Conservation (phyloP, 37 sponge, comb jelly and placozoan species). For the Chondrilla cf. caribensis region DNA sequence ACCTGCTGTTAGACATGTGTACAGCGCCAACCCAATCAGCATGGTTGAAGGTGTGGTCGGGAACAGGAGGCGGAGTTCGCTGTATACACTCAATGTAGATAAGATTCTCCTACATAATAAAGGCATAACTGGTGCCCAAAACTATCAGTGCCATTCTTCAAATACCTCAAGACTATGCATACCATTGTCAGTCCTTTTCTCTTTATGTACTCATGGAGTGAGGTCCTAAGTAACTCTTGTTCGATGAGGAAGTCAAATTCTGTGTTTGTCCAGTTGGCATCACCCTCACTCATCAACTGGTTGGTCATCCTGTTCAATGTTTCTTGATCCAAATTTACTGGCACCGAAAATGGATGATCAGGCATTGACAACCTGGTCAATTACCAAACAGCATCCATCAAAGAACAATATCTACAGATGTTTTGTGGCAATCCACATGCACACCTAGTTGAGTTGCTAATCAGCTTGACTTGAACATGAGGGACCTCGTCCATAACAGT, state of each 20-base stretch:
- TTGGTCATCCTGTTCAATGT: constrained; percentile 49
- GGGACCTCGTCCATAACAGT: constrained; percentile 2
- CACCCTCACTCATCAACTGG: constrained; percentile 31
- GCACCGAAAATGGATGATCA: constrained; percentile 69
- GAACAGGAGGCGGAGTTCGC: constrained; percentile 62
- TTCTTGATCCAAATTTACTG: constrained; percentile 25
- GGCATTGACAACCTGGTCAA: constrained; percentile 42
- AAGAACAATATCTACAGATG: too few species aligned
- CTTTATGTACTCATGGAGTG: constrained; percentile 38
- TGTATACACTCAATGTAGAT: constrained; percentile 61
- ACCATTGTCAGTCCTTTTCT: constrained; percentile 29
- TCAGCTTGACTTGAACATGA: constrained; percentile 48
- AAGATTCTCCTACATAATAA: constrained; percentile 55
- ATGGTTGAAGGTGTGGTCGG: constrained; percentile 44
- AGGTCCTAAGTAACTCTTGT: constrained; percentile 41
- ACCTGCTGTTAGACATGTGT: constrained; percentile 54
- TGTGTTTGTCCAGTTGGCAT: neutral
- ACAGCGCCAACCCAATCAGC: constrained; percentile 81
- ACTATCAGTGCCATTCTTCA: too few species aligned
- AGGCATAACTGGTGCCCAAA: neutral
- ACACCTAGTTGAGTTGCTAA: neutral
- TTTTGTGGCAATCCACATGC: too few species aligned
- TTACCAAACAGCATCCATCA: too few species aligned
- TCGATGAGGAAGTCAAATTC: constrained; percentile 76
- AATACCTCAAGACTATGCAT: neutral